Conservation (phyloP, 2,797 vertebrate genomes). For the Etheostoma nigrum region DNA sequence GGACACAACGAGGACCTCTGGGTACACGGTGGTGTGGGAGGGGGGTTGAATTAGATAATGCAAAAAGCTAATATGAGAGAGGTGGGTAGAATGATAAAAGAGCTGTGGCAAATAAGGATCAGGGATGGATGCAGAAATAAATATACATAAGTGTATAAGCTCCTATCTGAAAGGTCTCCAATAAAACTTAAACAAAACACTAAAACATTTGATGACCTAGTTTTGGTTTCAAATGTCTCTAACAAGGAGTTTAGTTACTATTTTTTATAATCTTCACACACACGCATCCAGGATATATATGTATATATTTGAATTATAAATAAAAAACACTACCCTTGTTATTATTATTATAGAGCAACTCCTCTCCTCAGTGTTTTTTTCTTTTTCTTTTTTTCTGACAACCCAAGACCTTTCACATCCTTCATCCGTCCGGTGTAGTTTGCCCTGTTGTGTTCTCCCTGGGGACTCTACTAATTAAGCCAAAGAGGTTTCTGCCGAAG, state of each 20-base stretch:
- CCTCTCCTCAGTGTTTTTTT: slow-evolving; percentile 22
- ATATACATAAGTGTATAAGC: neutral
- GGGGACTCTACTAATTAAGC: slow-evolving; percentile 83
- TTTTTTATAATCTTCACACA: slow-evolving; percentile 2
- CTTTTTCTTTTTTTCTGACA: slow-evolving; percentile 41
- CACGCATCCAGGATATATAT: no score
- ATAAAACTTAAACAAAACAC: neutral
- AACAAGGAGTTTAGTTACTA: neutral
- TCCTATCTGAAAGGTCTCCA: neutral
- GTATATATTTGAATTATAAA: slow-evolving; percentile 29
- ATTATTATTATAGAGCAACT: slow-evolving; percentile 23
- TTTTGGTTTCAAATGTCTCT: neutral
- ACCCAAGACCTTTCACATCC: slow-evolving; percentile 56
- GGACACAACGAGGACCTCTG: slow-evolving; percentile 57
- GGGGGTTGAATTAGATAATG: slow-evolving; percentile 8
- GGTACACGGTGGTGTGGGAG: slow-evolving; percentile 19
- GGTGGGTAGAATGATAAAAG: neutral
- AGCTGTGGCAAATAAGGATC: neutral
- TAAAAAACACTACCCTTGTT: neutral
- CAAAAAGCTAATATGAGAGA: slow-evolving; percentile 18
- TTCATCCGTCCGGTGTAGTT: slow-evolving; percentile 64
- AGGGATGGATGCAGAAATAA: slow-evolving; percentile 3
- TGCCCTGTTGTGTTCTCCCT: slow-evolving; percentile 65
- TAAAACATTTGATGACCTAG: neutral
- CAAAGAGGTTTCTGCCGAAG: slow-evolving; percentile 75